phyloP scores from a whole-genome alignment of 2,113 vertebrate species.

The Sorex fumeus region DNA sequence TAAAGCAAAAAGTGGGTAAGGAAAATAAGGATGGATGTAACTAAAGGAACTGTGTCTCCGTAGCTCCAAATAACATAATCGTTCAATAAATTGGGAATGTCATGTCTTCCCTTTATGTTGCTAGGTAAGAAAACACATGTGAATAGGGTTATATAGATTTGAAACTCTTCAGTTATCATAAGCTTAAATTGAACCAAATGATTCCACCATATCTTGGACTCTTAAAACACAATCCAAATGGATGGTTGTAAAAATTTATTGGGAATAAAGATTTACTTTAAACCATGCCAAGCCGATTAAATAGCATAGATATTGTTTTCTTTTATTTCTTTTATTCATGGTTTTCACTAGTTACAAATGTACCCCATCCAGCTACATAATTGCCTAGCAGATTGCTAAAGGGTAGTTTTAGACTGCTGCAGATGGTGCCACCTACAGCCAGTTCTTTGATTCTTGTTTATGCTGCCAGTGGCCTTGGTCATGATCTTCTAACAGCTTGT shows the following conservation, averaged over 20 bases:
- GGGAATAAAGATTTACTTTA: conserved; percentile 51
- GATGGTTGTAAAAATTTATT: conserved; percentile 14
- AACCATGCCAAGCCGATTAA: conserved; percentile 10
- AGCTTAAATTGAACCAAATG: neutral
- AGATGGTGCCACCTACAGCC: conserved; percentile 85
- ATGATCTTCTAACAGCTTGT: conserved; percentile 83
- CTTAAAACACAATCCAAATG: conserved; percentile 19
- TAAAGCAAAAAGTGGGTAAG: neutral
- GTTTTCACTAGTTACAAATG: conserved; percentile 40
- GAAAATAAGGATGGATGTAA: neutral
- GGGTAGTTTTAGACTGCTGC: conserved; percentile 78
- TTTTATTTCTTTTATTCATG: conserved; percentile 17
- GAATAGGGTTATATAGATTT: neutral
- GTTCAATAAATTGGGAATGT: neutral
- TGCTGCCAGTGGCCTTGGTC: conserved; percentile 76
- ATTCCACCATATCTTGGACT: neutral
- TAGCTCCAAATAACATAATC: neutral
- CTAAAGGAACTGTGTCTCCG: neutral
- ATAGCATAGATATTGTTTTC: conserved; percentile 21
- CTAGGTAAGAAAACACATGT: neutral
- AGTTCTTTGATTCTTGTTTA: conserved; percentile 81
- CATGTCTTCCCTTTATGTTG: neutral
- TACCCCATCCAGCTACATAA: conserved; percentile 70
- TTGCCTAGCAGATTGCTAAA: conserved; percentile 84
- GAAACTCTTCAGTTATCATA: neutral